Evolutionary conservation across 2,888 invertebrate genomes (phyloP).

Genomic region (Sarcophaga rosellei): DNA sequence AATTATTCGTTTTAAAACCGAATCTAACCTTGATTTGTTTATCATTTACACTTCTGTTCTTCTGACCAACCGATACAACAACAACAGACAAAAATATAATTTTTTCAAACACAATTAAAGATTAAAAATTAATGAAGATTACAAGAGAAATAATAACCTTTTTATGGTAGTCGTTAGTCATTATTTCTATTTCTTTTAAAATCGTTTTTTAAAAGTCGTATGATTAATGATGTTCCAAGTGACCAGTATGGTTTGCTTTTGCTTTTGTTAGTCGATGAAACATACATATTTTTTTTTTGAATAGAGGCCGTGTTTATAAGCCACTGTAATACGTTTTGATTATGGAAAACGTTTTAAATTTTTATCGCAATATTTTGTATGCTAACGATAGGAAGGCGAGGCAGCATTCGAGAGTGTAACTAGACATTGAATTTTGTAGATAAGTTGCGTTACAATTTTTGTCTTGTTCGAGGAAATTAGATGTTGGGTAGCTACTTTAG

Average conservation of each 20-base stretch:
- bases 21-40: conserved; percentile 44
- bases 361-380: too few relatives aligned
- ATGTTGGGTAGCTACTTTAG: too few relatives aligned
- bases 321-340: background rate
- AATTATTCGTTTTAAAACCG: conserved; percentile 14
- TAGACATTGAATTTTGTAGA: too few relatives aligned
- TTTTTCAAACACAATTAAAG: conserved; percentile 15
- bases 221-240: conserved; percentile 49
- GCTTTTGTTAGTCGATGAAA: too few relatives aligned
- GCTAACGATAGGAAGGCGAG: too few relatives aligned
- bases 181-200: conserved; percentile 2
- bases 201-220: conserved; percentile 30
- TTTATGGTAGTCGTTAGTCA: conserved; percentile 38
- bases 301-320: background rate
- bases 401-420: too few relatives aligned
- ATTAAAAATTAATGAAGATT: conserved; percentile 49
- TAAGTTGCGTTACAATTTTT: too few relatives aligned
- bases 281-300: background rate
- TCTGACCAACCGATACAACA: background rate
- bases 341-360: too few relatives aligned
- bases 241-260: background rate
- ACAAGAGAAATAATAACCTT: conserved; percentile 18
- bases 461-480: too few relatives aligned
- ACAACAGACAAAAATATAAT: background rate
- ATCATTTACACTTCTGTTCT: conserved; percentile 17